phyloP scores from a whole-genome alignment of 2,888 invertebrate species.

The Rhagophthalmus giganteus region DNA sequence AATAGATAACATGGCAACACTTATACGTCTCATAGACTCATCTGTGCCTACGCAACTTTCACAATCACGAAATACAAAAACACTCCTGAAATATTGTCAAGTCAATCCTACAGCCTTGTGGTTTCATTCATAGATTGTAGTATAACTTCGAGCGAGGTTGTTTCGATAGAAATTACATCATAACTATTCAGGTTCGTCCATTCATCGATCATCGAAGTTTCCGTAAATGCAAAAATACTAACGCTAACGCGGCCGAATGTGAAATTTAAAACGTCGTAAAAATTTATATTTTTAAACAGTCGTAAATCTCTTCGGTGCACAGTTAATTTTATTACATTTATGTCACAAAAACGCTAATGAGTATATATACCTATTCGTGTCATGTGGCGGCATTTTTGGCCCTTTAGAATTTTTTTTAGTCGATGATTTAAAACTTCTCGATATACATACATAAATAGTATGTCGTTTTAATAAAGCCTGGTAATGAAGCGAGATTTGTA shows the following conservation, averaged over 20 bases:
- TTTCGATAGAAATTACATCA: constrained; percentile 22
- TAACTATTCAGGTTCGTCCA: not conserved
- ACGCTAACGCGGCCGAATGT: too few relatives aligned
- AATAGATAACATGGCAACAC: constrained; percentile 27
- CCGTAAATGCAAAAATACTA: not conserved
- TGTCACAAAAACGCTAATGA: too few relatives aligned
- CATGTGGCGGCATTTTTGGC: too few relatives aligned
- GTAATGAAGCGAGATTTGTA: constrained; percentile 34
- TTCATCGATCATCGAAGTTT: constrained; percentile 10
- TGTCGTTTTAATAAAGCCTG: constrained; percentile 27
- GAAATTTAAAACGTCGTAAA: too few relatives aligned
- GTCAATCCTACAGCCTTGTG: constrained; percentile 28
- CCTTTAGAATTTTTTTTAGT: too few relatives aligned
- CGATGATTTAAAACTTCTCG: too few relatives aligned
- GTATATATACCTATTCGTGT: too few relatives aligned
- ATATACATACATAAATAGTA: too few relatives aligned
- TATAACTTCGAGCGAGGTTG: constrained; percentile 17
- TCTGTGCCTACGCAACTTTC: constrained; percentile 35
- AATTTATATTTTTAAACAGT: too few relatives aligned
- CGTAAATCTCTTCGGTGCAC: too few relatives aligned
- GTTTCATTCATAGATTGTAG: constrained; percentile 31
- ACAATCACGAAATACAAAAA: constrained; percentile 33
- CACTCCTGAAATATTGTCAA: constrained; percentile 35
- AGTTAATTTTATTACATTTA: too few relatives aligned
- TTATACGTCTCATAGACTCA: constrained; percentile 26